phyloP scores from a whole-genome alignment of 1,140 invertebrate species.

The Pseudomyrmex gracilis region DNA sequence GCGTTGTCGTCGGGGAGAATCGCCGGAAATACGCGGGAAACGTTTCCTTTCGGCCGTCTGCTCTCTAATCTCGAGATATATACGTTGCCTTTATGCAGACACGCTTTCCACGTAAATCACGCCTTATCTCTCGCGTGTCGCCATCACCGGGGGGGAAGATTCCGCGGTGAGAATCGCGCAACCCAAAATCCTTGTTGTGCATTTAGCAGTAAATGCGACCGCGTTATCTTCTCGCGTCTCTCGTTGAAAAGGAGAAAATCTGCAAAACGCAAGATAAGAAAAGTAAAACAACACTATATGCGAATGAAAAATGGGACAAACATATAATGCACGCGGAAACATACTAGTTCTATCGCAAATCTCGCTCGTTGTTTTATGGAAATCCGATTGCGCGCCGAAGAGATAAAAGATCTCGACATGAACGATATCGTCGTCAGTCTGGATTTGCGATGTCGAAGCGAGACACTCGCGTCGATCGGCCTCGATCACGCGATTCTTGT shows the following conservation, averaged over 20 bases:
- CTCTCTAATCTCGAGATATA: slow-evolving; percentile 37
- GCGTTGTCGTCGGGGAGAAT: slow-evolving; percentile 9
- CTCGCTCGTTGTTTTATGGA: neutral
- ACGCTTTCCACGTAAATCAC: slow-evolving; percentile 48
- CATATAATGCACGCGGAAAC: neutral
- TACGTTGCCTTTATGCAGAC: slow-evolving; percentile 24
- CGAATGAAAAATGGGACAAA: neutral
- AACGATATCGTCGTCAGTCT: neutral
- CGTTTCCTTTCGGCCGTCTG: slow-evolving; percentile 32
- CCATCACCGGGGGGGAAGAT: neutral
- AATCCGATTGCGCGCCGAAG: neutral
- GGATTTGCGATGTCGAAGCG: neutral
- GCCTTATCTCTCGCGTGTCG: slow-evolving; percentile 35
- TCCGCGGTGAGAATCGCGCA: neutral
- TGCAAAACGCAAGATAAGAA: neutral
- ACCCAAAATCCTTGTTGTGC: neutral
- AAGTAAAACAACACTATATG: neutral
- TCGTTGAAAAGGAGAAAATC: neutral
- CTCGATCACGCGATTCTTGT: neutral
- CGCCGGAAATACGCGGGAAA: slow-evolving; percentile 43
- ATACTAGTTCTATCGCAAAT: neutral
- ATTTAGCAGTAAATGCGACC: slow-evolving; percentile 20
- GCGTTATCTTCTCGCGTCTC: slow-evolving; percentile 10
- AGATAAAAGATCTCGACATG: neutral
- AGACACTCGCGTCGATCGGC: neutral